phyloP scores from a whole-genome alignment of 2,113 vertebrate genomes.

The Corydoras sp. region DNA sequence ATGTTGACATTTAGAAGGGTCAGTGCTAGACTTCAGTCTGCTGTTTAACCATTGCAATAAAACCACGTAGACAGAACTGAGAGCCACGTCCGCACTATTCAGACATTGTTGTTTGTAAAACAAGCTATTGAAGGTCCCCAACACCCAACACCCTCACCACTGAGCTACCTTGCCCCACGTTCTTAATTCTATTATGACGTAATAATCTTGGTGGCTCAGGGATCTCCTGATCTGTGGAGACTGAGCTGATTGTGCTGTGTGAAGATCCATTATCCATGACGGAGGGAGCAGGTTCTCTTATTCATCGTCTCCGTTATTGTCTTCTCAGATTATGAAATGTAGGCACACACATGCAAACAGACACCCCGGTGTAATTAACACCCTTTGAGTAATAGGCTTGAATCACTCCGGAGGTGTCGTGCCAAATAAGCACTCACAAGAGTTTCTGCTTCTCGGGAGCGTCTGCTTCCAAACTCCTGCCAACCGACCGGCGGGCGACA shows the following conservation, averaged over 20 bases:
- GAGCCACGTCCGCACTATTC: too few species aligned
- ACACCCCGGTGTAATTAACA: conserved; percentile 46
- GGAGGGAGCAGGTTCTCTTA: neutral
- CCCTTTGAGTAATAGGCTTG: conserved; percentile 47
- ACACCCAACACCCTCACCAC: too few species aligned
- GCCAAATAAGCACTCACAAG: conserved; percentile 45
- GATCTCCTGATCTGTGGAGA: neutral
- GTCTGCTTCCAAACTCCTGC: conserved; percentile 38
- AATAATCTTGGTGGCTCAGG: neutral
- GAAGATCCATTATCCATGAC: neutral
- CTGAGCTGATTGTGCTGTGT: neutral
- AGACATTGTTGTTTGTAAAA: too few species aligned
- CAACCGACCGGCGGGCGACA: conserved; percentile 19
- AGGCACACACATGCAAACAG: conserved; percentile 28
- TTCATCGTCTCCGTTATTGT: conserved; percentile 10
- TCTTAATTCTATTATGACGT: too few species aligned
- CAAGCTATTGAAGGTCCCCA: too few species aligned
- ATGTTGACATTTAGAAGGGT: too few species aligned
- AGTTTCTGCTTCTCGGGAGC: conserved; percentile 41
- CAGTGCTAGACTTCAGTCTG: too few species aligned
- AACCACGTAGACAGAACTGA: too few species aligned
- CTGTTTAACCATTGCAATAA: too few species aligned
- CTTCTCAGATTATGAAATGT: conserved; percentile 26
- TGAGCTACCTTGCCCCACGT: too few species aligned
- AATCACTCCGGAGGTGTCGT: conserved; percentile 46